A percentile compares a stretch with the other conserved stretches of the same genome.
These are phyloP conservation scores for Drosophila prostipennis DNA, from an alignment of 2,888 invertebrate genomes.

Conservation along the genomic window DNA sequence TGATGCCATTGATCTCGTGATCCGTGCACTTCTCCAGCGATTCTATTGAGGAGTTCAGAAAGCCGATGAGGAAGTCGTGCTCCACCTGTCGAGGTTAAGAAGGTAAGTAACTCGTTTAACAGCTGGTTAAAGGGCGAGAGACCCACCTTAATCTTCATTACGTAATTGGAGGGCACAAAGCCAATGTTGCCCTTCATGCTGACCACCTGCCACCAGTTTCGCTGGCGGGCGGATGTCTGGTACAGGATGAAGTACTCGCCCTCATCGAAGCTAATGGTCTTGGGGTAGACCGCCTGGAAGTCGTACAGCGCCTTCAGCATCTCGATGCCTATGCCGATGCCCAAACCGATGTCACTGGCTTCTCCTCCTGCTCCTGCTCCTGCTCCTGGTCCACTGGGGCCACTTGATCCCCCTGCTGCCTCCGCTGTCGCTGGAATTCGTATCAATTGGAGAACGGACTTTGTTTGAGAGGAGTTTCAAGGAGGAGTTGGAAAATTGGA, in stretches of 20 bases:
- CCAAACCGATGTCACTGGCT: conserved; percentile 17
- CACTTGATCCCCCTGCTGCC: conserved; percentile 16
- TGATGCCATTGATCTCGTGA: conserved; percentile 84
- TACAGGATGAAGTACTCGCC: conserved; percentile 92
- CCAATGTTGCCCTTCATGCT: conserved; percentile 92
- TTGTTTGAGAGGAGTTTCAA: neutral
- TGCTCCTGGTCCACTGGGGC: conserved; percentile 3
- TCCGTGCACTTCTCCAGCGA: conserved; percentile 85
- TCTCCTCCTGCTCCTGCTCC: conserved; percentile 25
- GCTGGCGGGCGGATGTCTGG: conserved; percentile 90
- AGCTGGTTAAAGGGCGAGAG: neutral
- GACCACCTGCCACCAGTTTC: conserved; percentile 95
- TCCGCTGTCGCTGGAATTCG: conserved; percentile 30
- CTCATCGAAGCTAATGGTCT: conserved; percentile 92
- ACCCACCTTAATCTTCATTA: conserved; percentile 90
- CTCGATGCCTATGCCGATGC: conserved; percentile 85
- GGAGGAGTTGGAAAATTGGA: neutral
- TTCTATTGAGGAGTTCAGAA: conserved; percentile 89
- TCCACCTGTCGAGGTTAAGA: conserved; percentile 85
- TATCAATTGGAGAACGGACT: neutral
- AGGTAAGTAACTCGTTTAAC: neutral
- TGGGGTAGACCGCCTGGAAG: conserved; percentile 92
- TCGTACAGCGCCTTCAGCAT: conserved; percentile 94
- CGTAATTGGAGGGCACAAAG: conserved; percentile 94
- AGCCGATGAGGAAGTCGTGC: conserved; percentile 89